Evolutionary conservation across 2,888 invertebrate species (phyloP), one percentile per base, ranked within the genome.

Genomic region (Hesperia comma): DNA sequence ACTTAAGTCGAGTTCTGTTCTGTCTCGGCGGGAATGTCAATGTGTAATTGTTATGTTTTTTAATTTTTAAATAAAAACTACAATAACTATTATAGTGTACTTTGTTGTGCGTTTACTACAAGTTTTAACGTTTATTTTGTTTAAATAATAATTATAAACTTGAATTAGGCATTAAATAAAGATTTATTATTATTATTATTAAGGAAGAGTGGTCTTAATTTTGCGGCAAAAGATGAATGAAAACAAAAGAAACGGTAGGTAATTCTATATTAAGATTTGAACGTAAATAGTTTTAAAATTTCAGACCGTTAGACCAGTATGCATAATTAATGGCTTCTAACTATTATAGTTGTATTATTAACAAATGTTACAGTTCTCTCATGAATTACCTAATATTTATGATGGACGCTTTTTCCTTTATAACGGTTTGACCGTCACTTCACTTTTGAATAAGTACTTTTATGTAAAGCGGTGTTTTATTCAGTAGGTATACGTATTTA

Each of bases 311-410:
- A 19, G 19, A 46, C 8, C 40, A 56, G 21, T 63, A 56, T 3
- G 15, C 54, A 26, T 21, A 49, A 63, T 40, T 41, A 57, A 57
- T 56, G 40, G 10, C 40, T 61, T 15, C n/a, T 51, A 41, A n/a
- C 12, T 2, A 17, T 19, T 43, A 8, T n/a, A 43, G n/a, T 32
- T 19, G 17, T 62, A 43, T 54, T 54, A 43, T 60, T 54, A 8
- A 0, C 32, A 7, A 49, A 46, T 26, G 32, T 46, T 10, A 21
- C 32, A 15, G 17, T 15, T 15, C 10, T 46, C 2, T 37, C 8
- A 8, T 4, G 26, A 37, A 37, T 37, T 37, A 10, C 10, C 10
- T 37, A 1, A 1, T 10, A 37, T 37, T 37, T 10, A 37, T 10
- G 8, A 2, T 37, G 37, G 2, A 37, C 10, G 37, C 37, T 37